Evolutionary conservation across 2,888 invertebrate species (phyloP), one percentile per base, ranked within the genome.

Genomic region (Matsumyia berberina): DNA sequence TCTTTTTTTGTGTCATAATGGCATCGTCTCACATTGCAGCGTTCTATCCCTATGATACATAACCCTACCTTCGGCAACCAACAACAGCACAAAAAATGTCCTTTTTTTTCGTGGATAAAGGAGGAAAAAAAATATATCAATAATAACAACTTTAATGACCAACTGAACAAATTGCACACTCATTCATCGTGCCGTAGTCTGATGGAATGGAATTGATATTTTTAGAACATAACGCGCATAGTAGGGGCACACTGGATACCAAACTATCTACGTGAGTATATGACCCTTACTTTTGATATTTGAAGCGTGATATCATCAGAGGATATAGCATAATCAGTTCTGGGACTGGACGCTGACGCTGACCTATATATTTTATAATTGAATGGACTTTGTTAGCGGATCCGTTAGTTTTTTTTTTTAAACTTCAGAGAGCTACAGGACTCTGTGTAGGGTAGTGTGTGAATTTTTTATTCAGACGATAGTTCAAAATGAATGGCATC

Each of bases 341-440:
- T 17, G 73, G 60, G 35, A 58, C 39, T 58, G 33, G 5, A 57
- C 44, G 49, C 58, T 72, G 5, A 57, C 44, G 49, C 58, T 72
- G 82, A 82, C 82, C 82, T 77, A 82, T 17, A 82, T 17, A 72
- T 72, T 82, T 29, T 24, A 39, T 77, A 67, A 77, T 77, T 77
- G 66, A 67, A 72, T 82, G 64, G 15, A 7, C 19, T 55, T 55
- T 51, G 58, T 79, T 24, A 33, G 46, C n/a, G 37, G 15, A 19
- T 64, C 19, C 53, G 4, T 60, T 31, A 31, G 35, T 53, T 44
- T 58, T 15, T 15, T 42, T 31, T 5, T 15, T 51, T 8, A 44
- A 4, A 35, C n/a, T 35, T 44, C 5, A 37, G 12, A 5, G 29
- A 31, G 9, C 12, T n/a, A 33, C 24, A 62, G 0, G 11, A 42